phyloP scores from a whole-genome alignment of 2,888 invertebrate genomes.

The Synanthedon tipuliformis region DNA sequence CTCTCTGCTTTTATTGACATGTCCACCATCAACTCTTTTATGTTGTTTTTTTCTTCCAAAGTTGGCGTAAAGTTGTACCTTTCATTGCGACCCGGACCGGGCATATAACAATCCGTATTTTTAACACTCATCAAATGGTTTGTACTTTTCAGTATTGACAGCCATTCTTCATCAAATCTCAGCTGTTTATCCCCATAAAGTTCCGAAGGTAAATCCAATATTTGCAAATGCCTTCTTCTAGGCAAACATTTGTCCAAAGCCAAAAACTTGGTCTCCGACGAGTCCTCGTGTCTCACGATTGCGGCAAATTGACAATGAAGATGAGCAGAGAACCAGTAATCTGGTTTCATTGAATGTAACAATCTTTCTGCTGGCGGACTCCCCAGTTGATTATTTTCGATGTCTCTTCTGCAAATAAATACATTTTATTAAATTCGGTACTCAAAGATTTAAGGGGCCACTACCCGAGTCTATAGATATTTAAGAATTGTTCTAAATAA shows the following conservation, averaged over 20 bases:
- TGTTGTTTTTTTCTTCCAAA: conserved; percentile 75
- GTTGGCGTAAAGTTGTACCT: conserved; percentile 82
- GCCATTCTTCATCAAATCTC: conserved; percentile 91
- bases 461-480: too few relatives aligned
- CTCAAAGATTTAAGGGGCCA: too few relatives aligned
- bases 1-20: conserved; percentile 78
- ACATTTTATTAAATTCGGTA: too few relatives aligned
- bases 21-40: conserved; percentile 74
- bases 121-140: conserved; percentile 88
- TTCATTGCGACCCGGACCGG: conserved; percentile 78
- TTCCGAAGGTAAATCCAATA: conserved; percentile 75
- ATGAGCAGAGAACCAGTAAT: conserved; percentile 97
- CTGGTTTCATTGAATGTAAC: conserved; percentile 82
- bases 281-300: conserved; percentile 78
- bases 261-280: conserved; percentile 80
- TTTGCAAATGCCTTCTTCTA: conserved; percentile 87
- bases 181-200: conserved; percentile 66
- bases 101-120: conserved; percentile 79
- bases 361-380: conserved; percentile 87
- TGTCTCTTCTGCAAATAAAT: conserved; percentile 76
- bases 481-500: not conserved
- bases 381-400: conserved; percentile 85
- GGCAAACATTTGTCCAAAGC: conserved; percentile 97
- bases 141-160: conserved; percentile 86
- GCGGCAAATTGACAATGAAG: conserved; percentile 97